Evolutionary conservation across 2,113 vertebrate species (phyloP), one percentile per base, ranked within the genome.

Genomic region (Cyanistes caeruleus): DNA sequence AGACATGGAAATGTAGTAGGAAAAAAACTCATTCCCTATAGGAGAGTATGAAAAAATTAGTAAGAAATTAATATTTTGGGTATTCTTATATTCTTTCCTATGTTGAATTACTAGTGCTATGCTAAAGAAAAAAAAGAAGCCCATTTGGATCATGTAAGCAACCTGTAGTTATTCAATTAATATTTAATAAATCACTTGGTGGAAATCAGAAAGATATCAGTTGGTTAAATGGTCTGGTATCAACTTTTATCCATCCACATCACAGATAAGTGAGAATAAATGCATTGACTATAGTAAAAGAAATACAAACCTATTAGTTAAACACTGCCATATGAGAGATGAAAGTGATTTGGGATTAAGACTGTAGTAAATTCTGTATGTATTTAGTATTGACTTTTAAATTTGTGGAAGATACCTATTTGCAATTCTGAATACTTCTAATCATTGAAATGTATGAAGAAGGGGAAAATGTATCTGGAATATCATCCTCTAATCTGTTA

Each of bases 401-500:
- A 89, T 89, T 30, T 65, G 35, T 39, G 49, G 4, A 62, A 49
- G 30, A 72, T 11, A 72, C 60, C 22, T 59, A 5, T 90, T 80
- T 90, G 74, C 65, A 90, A 41, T 65, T 81, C 74, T 87, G 35
- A 79, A 92, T 25, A 46, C 31, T 69, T 77, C 37, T 8, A 70
- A 28, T 58, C 44, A 64, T 73, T 53, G 33, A 81, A 87, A 89
- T 76, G 9, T 52, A 18, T 48, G n/a, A 89, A 73, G 7, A 72
- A 84, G 73, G 48, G 30, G 53, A 63, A 94, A 91, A 73, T 7
- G 5, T 73, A 22, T 91, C 63, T 64, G 37, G 16, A 65, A 53
- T 84, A 89, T 80, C 51, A 87, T 77, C 53, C 62, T 89, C n/a
- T 95, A 91, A 95, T 94, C 81, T 87, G 59, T 35, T 93, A 87